Percentiles rank a stretch among this genome's conserved stretches.
Evolutionary conservation across 2,797 vertebrate genomes (phyloP).

Genomic region (Neosalanx taihuensis): DNA sequence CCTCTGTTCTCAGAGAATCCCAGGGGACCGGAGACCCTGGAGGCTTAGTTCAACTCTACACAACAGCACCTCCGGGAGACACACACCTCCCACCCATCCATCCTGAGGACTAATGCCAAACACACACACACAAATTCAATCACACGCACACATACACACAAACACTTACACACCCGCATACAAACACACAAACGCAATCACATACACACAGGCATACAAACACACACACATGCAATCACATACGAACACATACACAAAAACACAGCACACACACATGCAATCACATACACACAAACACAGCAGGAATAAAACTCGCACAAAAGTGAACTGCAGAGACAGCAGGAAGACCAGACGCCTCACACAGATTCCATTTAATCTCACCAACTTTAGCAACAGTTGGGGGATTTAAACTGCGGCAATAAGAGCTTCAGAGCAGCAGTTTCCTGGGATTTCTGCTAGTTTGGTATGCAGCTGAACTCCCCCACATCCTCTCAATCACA

Average conservation of each 20-base stretch:
- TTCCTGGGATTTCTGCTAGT: slow-evolving; percentile 40
- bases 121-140: slow-evolving; percentile 28
- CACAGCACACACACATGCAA: slow-evolving; percentile 10
- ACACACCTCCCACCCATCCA: slow-evolving; percentile 27
- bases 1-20: not conserved
- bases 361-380: slow-evolving; percentile 29
- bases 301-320: slow-evolving; percentile 9
- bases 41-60: slow-evolving; percentile 27
- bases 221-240: slow-evolving; percentile 17
- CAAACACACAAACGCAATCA: not conserved
- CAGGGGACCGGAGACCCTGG: slow-evolving; percentile 22
- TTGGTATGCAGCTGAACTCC: slow-evolving; percentile 34
- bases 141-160: not conserved
- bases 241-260: not conserved
- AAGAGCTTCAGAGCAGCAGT: slow-evolving; percentile 16
- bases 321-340: slow-evolving; percentile 42
- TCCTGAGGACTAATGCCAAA: slow-evolving; percentile 30
- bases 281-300: slow-evolving; percentile 7
- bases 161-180: not conserved
- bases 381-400: slow-evolving; percentile 34
- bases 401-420: slow-evolving; percentile 25
- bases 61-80: slow-evolving; percentile 14
- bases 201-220: slow-evolving; percentile 14
- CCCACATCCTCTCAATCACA: slow-evolving; percentile 32
- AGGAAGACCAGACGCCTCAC: slow-evolving; percentile 26